Evolutionary conservation across 2,888 invertebrate genomes (phyloP).

Genomic region (Drosophila borborema): DNA sequence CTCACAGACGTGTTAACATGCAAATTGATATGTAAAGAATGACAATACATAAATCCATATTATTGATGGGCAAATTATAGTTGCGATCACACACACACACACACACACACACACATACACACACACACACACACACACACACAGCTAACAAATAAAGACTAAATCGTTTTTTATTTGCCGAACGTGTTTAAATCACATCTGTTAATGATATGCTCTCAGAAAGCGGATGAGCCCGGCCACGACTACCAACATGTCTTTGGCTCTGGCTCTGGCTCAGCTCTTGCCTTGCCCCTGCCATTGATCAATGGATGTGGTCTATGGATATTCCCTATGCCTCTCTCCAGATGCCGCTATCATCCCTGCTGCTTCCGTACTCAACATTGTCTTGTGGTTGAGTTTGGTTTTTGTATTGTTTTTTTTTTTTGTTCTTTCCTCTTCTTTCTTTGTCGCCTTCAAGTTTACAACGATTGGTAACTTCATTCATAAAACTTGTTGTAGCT

Average conservation of each 20-base stretch:
- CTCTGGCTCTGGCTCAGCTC: not conserved
- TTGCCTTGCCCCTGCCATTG: not conserved
- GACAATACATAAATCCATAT: constrained; percentile 33
- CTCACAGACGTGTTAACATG: constrained; percentile 68
- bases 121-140: constrained; percentile 21
- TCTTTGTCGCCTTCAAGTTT: constrained; percentile 57
- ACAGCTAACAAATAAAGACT: constrained; percentile 29
- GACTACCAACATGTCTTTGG: not conserved
- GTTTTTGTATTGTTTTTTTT: constrained; percentile 30
- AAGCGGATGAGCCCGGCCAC: constrained; percentile 41
- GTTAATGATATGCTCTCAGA: constrained; percentile 51
- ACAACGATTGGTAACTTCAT: constrained; percentile 59
- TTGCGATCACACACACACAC: constrained; percentile 41
- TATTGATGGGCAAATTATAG: constrained; percentile 35
- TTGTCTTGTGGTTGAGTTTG: constrained; percentile 53
- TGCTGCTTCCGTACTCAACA: constrained; percentile 30
- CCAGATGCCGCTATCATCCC: not conserved
- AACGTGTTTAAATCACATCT: constrained; percentile 61
- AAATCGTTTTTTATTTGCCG: constrained; percentile 44
- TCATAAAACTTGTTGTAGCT: constrained; percentile 70
- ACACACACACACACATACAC: constrained; percentile 19
- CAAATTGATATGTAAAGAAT: constrained; percentile 65
- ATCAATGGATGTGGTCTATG: constrained; percentile 47
- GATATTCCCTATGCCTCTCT: not conserved
- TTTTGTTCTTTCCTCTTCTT: not conserved